Conservation (phyloP, 2,797 vertebrate genomes). For the Gadopsis bispinosus region DNA sequence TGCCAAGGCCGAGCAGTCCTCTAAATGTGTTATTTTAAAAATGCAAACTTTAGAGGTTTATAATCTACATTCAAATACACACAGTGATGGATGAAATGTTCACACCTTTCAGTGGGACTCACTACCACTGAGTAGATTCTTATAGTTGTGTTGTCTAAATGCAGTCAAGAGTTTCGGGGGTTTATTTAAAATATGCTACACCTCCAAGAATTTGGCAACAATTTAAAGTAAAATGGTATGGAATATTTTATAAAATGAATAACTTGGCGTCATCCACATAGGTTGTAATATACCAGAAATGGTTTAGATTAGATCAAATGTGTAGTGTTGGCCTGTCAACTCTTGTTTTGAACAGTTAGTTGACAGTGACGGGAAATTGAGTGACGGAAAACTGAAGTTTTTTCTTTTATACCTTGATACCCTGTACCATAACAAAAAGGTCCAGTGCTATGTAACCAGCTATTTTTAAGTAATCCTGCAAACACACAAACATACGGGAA, state of each 20-base stretch:
- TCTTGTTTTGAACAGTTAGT: background rate
- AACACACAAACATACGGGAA: background rate
- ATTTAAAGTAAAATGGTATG: background rate
- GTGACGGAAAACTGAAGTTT: background rate
- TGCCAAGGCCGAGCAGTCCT: background rate
- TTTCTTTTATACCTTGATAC: background rate
- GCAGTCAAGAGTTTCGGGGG: background rate
- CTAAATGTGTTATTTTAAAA: background rate
- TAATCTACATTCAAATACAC: background rate
- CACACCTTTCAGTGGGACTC: background rate
- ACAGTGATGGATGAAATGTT: background rate
- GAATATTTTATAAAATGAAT: background rate
- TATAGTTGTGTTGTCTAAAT: background rate
- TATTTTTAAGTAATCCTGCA: constrained; percentile 5
- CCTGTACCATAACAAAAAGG: no score
- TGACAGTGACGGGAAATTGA: no score
- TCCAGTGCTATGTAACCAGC: background rate
- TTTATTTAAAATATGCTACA: constrained; percentile 8
- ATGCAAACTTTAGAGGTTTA: background rate
- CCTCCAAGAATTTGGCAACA: background rate
- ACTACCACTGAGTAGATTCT: background rate
- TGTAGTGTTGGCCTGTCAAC: background rate
- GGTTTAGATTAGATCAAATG: background rate
- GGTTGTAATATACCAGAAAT: no score
- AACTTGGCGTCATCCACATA: background rate